Evolutionary conservation across 2,113 vertebrate genomes (phyloP).

Genomic region (Engystomops pustulosus): DNA sequence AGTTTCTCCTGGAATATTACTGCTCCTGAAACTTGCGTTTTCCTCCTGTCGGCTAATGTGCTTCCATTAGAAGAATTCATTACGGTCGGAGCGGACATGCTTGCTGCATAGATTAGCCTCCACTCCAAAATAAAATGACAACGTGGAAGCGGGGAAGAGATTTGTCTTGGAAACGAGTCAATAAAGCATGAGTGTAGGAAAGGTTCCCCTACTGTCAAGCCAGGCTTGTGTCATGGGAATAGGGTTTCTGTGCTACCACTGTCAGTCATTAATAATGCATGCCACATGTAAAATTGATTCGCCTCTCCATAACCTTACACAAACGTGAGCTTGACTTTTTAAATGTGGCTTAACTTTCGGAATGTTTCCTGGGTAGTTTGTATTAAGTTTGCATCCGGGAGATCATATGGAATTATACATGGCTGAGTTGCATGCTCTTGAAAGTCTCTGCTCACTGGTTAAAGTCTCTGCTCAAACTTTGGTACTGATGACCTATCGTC

Average conservation of each 20-base stretch:
- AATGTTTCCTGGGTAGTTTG: conserved; percentile 15
- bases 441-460: no score
- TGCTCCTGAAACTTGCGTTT: conserved; percentile 23
- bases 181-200: conserved; percentile 78
- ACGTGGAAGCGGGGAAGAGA: conserved; percentile 66
- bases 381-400: background rate
- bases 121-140: conserved; percentile 63
- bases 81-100: conserved; percentile 66
- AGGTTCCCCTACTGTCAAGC: conserved; percentile 68
- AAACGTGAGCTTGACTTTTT: conserved; percentile 68
- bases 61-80: conserved; percentile 71
- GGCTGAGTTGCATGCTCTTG: no score
- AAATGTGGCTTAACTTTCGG: conserved; percentile 65
- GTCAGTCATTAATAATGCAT: conserved; percentile 71
- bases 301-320: conserved; percentile 66
- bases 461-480: no score
- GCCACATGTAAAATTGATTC: conserved; percentile 66
- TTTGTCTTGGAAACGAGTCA: conserved; percentile 77
- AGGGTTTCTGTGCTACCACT: conserved; percentile 70
- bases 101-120: conserved; percentile 66
- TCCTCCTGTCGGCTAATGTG: conserved; percentile 65
- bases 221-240: conserved; percentile 68
- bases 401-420: background rate
- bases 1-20: conserved; percentile 25
- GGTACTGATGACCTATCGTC: no score